Evolutionary conservation across 2,797 vertebrate species (phyloP).

Genomic region (Tadarida brasiliensis): DNA sequence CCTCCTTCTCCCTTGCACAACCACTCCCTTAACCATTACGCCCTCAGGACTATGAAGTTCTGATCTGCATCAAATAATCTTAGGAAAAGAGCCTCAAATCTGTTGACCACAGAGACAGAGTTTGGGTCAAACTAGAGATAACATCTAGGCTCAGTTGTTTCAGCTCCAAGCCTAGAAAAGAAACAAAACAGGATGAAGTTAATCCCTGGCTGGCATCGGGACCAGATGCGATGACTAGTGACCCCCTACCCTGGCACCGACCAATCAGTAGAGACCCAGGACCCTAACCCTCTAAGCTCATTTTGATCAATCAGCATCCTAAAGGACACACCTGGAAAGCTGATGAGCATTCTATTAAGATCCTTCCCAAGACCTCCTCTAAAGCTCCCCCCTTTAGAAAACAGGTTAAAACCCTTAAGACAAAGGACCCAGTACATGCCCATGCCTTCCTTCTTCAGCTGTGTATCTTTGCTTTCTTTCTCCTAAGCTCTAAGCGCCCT

Average conservation of each 20-base stretch:
- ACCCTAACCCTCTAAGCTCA: background rate
- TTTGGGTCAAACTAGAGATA: background rate
- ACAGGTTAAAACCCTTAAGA: background rate
- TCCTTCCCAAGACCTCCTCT: background rate
- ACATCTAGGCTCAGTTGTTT: background rate
- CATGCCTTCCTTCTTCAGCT: background rate
- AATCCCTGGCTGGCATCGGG: background rate
- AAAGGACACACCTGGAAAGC: background rate
- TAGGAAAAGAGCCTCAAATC: background rate
- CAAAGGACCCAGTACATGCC: background rate
- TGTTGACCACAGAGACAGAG: background rate
- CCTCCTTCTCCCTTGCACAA: background rate
- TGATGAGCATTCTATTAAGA: background rate
- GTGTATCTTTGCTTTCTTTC: background rate
- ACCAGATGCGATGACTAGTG: background rate
- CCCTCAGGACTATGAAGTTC: background rate
- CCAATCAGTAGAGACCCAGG: background rate
- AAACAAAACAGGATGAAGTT: background rate
- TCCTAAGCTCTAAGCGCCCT: background rate
- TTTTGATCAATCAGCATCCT: background rate
- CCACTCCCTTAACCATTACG: background rate
- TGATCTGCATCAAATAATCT: background rate
- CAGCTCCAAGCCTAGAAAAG: background rate
- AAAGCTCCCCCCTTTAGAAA: background rate
- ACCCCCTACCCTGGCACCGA: background rate